Conservation (phyloP, 2,888 invertebrate species). For the Diarsia dahlii region DNA sequence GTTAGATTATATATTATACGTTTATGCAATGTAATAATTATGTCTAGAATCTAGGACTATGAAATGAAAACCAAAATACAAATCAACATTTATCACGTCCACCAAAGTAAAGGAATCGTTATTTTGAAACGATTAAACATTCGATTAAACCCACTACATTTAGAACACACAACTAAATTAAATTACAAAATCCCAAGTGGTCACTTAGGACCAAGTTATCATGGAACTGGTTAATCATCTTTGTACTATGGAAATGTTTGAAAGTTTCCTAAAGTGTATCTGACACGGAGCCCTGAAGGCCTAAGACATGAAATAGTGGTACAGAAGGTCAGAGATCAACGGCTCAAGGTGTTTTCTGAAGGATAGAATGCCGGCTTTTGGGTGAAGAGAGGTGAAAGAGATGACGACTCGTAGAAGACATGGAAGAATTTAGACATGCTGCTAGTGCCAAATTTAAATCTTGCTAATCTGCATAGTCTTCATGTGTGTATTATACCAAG, state of each 20-base stretch:
- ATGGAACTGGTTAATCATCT: constrained; percentile 59
- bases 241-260: constrained; percentile 61
- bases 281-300: constrained; percentile 57
- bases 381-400: neutral
- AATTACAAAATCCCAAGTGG: constrained; percentile 56
- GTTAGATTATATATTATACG: too few species aligned
- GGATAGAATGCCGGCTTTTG: neutral
- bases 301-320: neutral
- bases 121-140: constrained; percentile 4
- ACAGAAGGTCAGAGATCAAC: constrained; percentile 13
- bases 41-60: too few species aligned
- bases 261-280: constrained; percentile 59
- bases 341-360: neutral
- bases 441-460: too few species aligned
- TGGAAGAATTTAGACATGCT: too few species aligned
- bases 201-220: constrained; percentile 52
- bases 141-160: constrained; percentile 27
- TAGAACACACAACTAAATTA: constrained; percentile 32
- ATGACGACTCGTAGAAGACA: neutral
- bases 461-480: too few species aligned
- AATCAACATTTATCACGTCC: neutral
- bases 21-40: neutral
- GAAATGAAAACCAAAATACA: neutral
- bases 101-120: neutral
- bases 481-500: too few species aligned